Conservation (phyloP, 2,888 invertebrate species). For the Teleogryllus oceanicus region DNA sequence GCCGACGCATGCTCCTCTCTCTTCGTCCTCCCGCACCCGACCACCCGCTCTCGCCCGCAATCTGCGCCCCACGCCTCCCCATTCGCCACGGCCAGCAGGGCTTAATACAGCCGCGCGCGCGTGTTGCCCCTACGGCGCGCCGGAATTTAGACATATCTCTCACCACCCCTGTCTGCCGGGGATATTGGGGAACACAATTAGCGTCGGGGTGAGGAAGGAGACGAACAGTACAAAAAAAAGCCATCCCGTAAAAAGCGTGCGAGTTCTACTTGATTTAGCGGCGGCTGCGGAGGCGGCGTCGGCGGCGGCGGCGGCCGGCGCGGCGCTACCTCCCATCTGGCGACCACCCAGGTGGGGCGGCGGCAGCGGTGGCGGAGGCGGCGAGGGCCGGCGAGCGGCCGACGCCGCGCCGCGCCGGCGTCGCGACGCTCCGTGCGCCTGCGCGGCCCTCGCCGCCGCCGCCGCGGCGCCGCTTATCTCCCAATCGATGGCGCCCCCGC, state of each 20-base stretch:
- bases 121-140: neutral
- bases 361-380: neutral
- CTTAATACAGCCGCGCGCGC: neutral
- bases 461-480: too few relatives aligned
- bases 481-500: too few relatives aligned
- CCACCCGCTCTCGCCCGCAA: neutral
- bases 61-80: neutral
- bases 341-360: neutral
- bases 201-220: neutral
- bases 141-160: conserved; percentile 18
- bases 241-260: neutral
- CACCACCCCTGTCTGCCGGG: neutral
- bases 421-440: neutral
- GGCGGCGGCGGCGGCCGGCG: neutral
- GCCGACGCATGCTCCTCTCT: neutral
- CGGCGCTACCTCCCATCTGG: neutral
- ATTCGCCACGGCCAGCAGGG: neutral
- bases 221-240: neutral
- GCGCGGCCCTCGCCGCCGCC: neutral
- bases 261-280: conserved; percentile 18
- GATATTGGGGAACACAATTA: conserved; percentile 9
- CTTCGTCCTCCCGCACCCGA: neutral
- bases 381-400: neutral
- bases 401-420: neutral
- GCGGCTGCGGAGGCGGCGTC: neutral